These are phyloP conservation scores for Eupsittula cactorum DNA, from an alignment of 2,113 vertebrate genomes.

Conservation along the genomic window DNA sequence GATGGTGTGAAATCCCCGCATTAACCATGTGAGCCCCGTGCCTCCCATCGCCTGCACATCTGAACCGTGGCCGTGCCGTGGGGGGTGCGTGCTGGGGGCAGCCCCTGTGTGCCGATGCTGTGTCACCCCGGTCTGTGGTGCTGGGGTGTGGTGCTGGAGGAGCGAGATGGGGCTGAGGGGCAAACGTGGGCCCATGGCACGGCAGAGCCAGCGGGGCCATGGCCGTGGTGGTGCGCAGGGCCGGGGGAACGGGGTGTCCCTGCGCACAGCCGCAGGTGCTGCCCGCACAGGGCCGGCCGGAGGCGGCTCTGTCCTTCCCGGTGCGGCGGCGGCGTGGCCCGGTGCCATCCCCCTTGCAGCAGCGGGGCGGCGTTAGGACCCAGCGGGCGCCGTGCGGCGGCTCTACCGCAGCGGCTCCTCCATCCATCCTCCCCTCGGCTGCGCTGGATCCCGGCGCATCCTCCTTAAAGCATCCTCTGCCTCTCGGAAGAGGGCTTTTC, in stretches of 20 bases:
- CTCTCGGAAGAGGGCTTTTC: not conserved
- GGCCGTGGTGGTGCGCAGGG: too few species aligned
- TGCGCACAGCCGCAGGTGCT: too few species aligned
- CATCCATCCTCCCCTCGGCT: not conserved
- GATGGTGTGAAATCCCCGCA: not conserved
- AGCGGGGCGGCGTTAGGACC: not conserved
- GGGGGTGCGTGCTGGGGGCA: not conserved
- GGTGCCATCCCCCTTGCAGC: not conserved
- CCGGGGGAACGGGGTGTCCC: not conserved
- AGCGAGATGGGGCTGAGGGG: not conserved
- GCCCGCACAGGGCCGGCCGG: too few species aligned
- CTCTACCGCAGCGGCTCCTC: not conserved
- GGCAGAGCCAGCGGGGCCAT: too few species aligned
- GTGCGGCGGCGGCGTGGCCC: not conserved
- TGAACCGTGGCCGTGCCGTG: too few species aligned
- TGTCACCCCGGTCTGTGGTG: too few species aligned
- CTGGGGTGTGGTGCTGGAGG: not conserved
- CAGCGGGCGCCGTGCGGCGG: not conserved
- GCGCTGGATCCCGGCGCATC: not conserved
- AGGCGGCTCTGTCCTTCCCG: too few species aligned
- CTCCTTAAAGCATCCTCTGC: not conserved
- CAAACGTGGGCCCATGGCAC: too few species aligned
- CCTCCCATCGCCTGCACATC: not conserved
- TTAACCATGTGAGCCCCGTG: not conserved
- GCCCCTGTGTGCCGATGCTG: not conserved